Conservation (phyloP, 2,888 invertebrate genomes). For the Hypolimnas misippus region DNA sequence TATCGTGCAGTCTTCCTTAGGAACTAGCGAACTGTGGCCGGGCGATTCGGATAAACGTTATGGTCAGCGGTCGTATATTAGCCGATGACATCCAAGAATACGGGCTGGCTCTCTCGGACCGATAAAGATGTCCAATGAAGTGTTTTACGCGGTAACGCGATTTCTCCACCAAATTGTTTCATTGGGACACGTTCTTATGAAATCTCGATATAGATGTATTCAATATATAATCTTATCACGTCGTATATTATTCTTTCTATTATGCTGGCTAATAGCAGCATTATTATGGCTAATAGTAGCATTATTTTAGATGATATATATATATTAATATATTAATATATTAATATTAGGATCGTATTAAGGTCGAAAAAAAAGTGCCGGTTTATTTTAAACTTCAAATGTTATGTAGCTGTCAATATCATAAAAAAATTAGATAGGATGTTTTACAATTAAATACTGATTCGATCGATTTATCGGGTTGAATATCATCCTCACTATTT, state of each 20-base stretch:
- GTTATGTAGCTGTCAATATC: too few species aligned
- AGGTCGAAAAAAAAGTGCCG: too few species aligned
- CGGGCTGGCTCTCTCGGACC: slow-evolving; percentile 46
- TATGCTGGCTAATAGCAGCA: too few species aligned
- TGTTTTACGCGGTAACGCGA: slow-evolving; percentile 45
- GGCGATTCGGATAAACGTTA: slow-evolving; percentile 75
- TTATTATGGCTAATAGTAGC: too few species aligned
- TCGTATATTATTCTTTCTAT: not conserved
- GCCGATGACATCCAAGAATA: slow-evolving; percentile 43
- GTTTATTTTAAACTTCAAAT: too few species aligned
- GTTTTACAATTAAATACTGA: too few species aligned
- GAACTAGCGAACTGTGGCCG: slow-evolving; percentile 62
- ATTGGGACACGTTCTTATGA: slow-evolving; percentile 28
- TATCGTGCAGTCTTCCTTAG: slow-evolving; percentile 42
- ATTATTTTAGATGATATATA: too few species aligned
- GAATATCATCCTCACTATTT: too few species aligned
- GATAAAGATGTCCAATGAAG: slow-evolving; percentile 66
- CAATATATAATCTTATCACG: not conserved
- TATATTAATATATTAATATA: too few species aligned
- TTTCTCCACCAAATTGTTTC: slow-evolving; percentile 37
- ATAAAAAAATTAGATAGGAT: too few species aligned
- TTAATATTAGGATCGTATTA: too few species aligned
- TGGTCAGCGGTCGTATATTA: slow-evolving; percentile 63
- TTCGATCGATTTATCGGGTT: too few species aligned
- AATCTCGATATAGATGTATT: not conserved